Evolutionary conservation across 2,113 vertebrate species (phyloP).

Genomic region (Ceuthmochares aereus): DNA sequence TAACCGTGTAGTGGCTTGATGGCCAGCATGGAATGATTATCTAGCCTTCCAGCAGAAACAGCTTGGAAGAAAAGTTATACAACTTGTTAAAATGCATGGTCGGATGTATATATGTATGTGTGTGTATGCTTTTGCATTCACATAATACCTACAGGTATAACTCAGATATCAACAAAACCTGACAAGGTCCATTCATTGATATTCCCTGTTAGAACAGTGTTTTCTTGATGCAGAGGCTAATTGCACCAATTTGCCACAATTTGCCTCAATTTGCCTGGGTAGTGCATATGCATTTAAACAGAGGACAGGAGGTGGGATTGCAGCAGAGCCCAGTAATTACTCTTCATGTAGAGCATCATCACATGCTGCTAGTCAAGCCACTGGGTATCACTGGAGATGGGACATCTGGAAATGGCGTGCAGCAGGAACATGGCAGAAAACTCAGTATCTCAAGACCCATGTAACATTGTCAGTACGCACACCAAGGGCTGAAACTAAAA

Average conservation of each 20-base stretch:
- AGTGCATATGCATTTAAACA: background rate
- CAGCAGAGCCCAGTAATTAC: background rate
- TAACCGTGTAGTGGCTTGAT: slow-evolving; percentile 38
- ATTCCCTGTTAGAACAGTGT: background rate
- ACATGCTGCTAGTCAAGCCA: background rate
- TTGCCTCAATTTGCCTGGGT: slow-evolving; percentile 13
- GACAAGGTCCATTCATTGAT: background rate
- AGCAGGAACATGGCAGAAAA: background rate
- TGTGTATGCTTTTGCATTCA: background rate
- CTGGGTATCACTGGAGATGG: background rate
- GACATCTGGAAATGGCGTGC: background rate
- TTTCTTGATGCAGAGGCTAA: slow-evolving; percentile 11
- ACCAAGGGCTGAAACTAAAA: background rate
- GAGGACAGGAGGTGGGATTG: background rate
- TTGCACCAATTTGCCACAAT: slow-evolving; percentile 39
- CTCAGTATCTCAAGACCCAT: rapidly evolving
- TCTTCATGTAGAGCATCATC: background rate
- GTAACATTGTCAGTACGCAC: background rate
- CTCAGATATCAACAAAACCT: background rate
- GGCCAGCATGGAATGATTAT: slow-evolving; percentile 17
- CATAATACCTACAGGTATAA: background rate
- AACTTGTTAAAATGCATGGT: background rate
- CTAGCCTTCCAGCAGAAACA: slow-evolving; percentile 22
- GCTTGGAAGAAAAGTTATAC: background rate
- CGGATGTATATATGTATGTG: background rate